Evolutionary conservation across 2,888 invertebrate species (phyloP).

Genomic region (Scaptomyza tumidula): DNA sequence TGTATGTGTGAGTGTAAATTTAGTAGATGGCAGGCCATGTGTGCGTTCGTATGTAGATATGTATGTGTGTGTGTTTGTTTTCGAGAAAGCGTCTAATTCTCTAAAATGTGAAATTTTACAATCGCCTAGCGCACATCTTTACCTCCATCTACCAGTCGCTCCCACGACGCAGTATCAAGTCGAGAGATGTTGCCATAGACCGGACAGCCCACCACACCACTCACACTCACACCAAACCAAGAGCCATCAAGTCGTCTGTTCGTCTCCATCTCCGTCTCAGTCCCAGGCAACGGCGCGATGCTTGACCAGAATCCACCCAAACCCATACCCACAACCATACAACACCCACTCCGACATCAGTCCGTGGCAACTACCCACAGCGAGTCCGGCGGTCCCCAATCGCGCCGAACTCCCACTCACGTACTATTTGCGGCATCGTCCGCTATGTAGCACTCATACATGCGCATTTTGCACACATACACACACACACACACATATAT

Average conservation of each 20-base stretch:
- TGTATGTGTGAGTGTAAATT: constrained; percentile 27
- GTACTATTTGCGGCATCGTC: constrained; percentile 69
- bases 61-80: constrained; percentile 44
- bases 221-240: constrained; percentile 27
- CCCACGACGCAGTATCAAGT: constrained; percentile 64
- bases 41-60: constrained; percentile 9
- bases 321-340: constrained; percentile 15
- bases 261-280: constrained; percentile 70
- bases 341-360: constrained; percentile 35
- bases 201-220: constrained; percentile 50
- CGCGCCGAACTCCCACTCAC: constrained; percentile 74
- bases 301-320: constrained; percentile 66
- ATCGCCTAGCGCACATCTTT: constrained; percentile 81
- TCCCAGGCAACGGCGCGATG: constrained; percentile 65
- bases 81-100: constrained; percentile 79
- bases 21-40: constrained; percentile 22
- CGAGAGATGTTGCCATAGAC: constrained; percentile 68
- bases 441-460: constrained; percentile 59
- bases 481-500: constrained; percentile 34
- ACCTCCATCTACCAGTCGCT: constrained; percentile 62
- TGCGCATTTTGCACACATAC: constrained; percentile 25
- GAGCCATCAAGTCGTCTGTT: constrained; percentile 76
- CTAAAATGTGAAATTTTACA: constrained; percentile 82
- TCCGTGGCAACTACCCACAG: constrained; percentile 75
- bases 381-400: constrained; percentile 69